Evolutionary conservation across 2,797 vertebrate species (phyloP).

Genomic region (Sarcophilus harrisii): DNA sequence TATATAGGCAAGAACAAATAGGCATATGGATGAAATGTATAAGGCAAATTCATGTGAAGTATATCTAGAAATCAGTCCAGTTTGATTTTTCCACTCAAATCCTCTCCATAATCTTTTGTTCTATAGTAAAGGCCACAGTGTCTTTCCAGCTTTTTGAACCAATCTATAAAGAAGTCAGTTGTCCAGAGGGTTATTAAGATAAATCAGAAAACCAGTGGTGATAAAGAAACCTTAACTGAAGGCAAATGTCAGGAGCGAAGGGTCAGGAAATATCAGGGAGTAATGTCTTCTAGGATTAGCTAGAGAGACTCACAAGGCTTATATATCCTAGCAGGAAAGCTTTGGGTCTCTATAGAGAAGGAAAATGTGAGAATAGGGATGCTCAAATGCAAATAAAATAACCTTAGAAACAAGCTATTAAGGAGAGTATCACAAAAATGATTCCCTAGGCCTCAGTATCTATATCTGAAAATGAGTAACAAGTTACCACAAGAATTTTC

Average conservation of each 20-base stretch:
- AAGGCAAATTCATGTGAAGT: not conserved
- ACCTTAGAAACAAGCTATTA: not conserved
- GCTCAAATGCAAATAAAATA: not conserved
- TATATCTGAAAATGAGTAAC: not conserved
- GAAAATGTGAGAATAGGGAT: not conserved
- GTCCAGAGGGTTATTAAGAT: not conserved
- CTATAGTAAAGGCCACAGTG: not conserved
- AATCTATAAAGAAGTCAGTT: not conserved
- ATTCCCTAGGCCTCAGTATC: not conserved
- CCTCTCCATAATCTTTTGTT: not conserved
- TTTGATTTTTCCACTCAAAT: not conserved
- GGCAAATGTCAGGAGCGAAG: not conserved
- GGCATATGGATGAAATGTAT: not conserved
- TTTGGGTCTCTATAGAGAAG: not conserved
- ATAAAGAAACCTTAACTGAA: not conserved
- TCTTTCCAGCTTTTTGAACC: not conserved
- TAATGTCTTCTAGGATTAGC: not conserved
- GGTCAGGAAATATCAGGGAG: not conserved
- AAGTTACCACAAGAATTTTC: not conserved
- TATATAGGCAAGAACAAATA: not conserved
- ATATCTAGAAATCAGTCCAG: not conserved
- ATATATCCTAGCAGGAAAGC: not conserved
- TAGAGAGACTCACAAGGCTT: not conserved
- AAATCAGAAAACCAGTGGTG: not conserved
- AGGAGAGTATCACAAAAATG: not conserved